A percentile compares a stretch with the other conserved stretches of the same genome.
Evolutionary conservation across 2,888 invertebrate genomes (phyloP).

Genomic region (Rhyacophila evoluta): DNA sequence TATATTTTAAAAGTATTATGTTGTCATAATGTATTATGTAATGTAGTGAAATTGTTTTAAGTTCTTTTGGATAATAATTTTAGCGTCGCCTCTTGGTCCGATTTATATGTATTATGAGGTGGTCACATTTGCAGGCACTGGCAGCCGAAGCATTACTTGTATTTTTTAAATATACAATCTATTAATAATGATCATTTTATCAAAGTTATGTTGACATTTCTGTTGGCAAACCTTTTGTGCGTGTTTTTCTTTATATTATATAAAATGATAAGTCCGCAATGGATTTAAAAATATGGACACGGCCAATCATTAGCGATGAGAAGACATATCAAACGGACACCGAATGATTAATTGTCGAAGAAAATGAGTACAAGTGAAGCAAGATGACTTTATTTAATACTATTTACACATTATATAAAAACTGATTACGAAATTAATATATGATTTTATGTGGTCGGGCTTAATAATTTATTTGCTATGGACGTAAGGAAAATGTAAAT

Average conservation of each 20-base stretch:
- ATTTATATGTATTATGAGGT: no score
- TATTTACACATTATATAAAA: not conserved
- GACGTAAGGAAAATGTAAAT: no score
- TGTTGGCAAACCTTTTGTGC: not conserved
- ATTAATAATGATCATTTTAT: not conserved
- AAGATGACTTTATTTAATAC: not conserved
- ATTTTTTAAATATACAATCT: not conserved
- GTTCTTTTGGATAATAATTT: no score
- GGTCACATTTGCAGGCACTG: no score
- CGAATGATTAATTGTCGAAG: not conserved
- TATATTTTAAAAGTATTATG: no score
- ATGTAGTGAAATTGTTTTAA: no score
- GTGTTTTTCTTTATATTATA: not conserved
- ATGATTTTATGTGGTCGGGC: not conserved
- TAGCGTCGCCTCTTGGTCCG: no score
- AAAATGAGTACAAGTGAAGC: constrained; percentile 1
- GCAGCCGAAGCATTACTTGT: no score
- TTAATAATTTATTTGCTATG: no score
- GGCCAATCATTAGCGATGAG: not conserved
- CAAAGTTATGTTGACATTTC: not conserved
- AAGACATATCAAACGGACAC: not conserved
- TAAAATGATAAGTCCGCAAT: not conserved
- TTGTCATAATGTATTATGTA: no score
- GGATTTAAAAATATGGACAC: not conserved
- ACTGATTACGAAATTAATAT: not conserved